Evolutionary conservation across 1,140 invertebrate genomes (phyloP), one percentile per base, ranked within the genome.

Genomic region (Neodiprion fabricii): DNA sequence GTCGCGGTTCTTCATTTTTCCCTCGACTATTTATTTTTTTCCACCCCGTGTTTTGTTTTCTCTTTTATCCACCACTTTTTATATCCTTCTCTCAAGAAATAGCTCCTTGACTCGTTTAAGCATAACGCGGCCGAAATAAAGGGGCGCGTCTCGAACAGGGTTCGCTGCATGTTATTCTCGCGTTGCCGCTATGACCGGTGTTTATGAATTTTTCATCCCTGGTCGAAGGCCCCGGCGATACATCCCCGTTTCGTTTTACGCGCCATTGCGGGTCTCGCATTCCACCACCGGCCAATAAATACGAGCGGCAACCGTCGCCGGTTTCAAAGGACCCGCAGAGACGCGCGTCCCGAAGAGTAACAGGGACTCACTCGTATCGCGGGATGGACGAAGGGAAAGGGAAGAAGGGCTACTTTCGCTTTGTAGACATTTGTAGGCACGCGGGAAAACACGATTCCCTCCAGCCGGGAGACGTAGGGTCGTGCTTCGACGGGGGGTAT

Each of bases 21-120:
- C 28, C 28, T 40, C 28, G 28, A 40, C 28, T 40, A 40, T 40
- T 40, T 40, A 40, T 40, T 40, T 10, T 72, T 67, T 17, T 76
- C 77, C 67, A 69, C 68, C 67, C 77, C 75, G 17, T 47, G 73
- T 79, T 79, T 80, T 82, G 82, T 82, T 83, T 79, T 75, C 79
- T 78, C 70, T 81, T 74, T 75, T 77, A 70, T 72, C 53, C 11
- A 0, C 9, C 53, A 61, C 11, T 40, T 40, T 40, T 40, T 40
- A 40, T 40, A 40, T 40, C 28, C 28, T 40, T 40, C 28, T 40
- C 1, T 40, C 28, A 5, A 40, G 28, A 40, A 40, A 40, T 40
- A 40, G 53, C 53, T 61, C 11, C 53, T 61, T 17, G 53, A 61
- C 53, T 61, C 53, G 53, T 61, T 61, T 17, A 61, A 61, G n/a